Evolutionary conservation across 2,113 vertebrate genomes (phyloP).

Genomic region (Vicugna pacos): DNA sequence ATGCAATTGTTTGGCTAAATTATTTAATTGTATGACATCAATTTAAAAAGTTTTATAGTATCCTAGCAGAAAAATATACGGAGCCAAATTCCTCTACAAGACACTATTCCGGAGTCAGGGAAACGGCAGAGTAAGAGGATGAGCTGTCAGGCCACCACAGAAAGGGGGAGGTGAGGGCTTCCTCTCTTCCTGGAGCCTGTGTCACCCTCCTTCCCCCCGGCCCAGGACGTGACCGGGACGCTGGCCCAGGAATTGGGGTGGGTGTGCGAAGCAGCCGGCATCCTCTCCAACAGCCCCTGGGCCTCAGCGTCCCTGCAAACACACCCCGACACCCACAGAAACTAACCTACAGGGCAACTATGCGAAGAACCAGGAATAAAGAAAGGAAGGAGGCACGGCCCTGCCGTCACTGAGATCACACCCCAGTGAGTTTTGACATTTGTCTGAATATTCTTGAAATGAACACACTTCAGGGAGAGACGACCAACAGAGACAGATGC

Average conservation of each 20-base stretch:
- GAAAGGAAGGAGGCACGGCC: not conserved
- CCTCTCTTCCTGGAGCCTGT: not conserved
- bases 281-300: not conserved
- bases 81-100: not conserved
- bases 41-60: not conserved
- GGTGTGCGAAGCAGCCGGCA: not conserved
- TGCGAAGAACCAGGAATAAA: fast-evolving
- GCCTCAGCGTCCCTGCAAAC: not conserved
- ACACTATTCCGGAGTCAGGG: not conserved
- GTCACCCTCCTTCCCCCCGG: too few relatives aligned
- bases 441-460: not conserved
- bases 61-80: not conserved
- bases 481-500: not conserved
- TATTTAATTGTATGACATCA: not conserved
- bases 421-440: not conserved
- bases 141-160: too few relatives aligned
- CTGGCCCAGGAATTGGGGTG: not conserved
- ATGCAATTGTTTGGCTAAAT: not conserved
- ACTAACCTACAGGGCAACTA: too few relatives aligned
- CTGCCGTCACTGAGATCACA: not conserved
- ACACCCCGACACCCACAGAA: not conserved
- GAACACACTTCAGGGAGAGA: not conserved
- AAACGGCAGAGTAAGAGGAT: not conserved
- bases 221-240: not conserved
- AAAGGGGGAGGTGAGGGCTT: not conserved